Base-by-base conservation (phyloP, 2,113 vertebrate species). In the Melanerpes aurifrons region DNA sequence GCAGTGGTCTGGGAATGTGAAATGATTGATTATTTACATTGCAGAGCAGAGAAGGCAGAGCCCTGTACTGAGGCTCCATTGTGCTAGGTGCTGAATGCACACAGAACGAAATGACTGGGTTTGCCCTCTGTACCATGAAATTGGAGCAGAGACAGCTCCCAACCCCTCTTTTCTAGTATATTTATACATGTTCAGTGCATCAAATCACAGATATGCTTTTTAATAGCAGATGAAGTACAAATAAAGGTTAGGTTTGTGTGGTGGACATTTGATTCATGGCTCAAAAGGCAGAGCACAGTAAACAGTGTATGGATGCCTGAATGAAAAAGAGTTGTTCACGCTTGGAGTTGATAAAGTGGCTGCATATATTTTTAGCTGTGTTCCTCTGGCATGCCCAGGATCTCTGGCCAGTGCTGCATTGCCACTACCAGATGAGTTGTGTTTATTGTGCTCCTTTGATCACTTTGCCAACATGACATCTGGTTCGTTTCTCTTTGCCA, bases 71-170 rank as follows among this genome's bases (percentile, higher is more conserved):
- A 94, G 82, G 37, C 58, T 90, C 28, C 66, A 43, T 96, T 95
- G 93, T 96, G 61, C 47, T 76, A 91, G 85, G 87, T 96, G 72
- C 85, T 82, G 86, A 96, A 95, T 91, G 82, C 87, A 57, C 66
- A 50, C 50, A 92, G 79, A 86, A 59, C n/a, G 86, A n/a, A 94
- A 85, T 43, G 47, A 62, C 81, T 82, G 50, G 4, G 12, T 82
- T 91, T 91, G 16, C 72, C 75, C 64, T 86, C 3, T 0, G 21
- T 74, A 20, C 72, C 31, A 2, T 68, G 61, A 92, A 91, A 83
- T 78, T 0, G 0, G 66, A 81, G 37, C 3, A 0, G 40, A 89
- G 50, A 35, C 75, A 69, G 29, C 75, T 89, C 68, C 71, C 12
- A 17, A 17, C 74, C 76, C 22, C n/a, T 67, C 32, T 88, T 83